Evolutionary conservation across 2,888 invertebrate species (phyloP).

Genomic region (Ellobium chinense): DNA sequence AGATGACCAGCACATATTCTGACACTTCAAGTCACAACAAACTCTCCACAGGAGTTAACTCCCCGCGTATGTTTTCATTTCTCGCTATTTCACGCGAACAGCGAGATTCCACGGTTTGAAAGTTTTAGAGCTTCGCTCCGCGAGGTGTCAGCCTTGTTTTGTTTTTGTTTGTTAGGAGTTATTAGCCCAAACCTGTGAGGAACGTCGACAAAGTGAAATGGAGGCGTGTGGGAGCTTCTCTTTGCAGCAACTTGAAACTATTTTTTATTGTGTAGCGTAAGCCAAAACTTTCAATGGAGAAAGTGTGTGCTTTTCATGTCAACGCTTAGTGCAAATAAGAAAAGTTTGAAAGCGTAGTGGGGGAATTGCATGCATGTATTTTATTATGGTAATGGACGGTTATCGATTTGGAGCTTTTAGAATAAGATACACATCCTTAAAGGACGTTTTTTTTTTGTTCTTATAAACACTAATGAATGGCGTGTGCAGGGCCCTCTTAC

Average conservation of each 20-base stretch:
- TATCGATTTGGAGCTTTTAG: no score
- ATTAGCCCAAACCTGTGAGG: neutral
- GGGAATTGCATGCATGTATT: no score
- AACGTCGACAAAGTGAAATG: neutral
- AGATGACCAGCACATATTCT: slow-evolving; percentile 6
- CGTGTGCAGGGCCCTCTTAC: no score
- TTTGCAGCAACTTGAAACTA: neutral
- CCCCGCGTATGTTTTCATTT: neutral
- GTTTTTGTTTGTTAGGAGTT: neutral
- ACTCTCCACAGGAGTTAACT: neutral
- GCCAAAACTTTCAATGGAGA: no score
- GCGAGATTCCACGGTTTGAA: neutral
- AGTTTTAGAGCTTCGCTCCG: neutral
- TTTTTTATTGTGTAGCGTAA: no score
- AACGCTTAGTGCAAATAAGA: no score
- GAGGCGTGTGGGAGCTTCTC: neutral
- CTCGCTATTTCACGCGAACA: neutral
- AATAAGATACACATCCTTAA: no score
- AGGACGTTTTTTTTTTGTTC: no score
- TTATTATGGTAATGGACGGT: no score
- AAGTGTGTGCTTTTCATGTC: no score
- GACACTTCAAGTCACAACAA: slow-evolving; percentile 22
- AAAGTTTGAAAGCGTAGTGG: no score
- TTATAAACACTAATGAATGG: no score
- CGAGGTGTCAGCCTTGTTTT: neutral